A percentile compares a stretch with the other conserved stretches of the same genome.
phyloP scores from a whole-genome alignment of 2,113 vertebrate species.

The Microtus pennsylvanicus region DNA sequence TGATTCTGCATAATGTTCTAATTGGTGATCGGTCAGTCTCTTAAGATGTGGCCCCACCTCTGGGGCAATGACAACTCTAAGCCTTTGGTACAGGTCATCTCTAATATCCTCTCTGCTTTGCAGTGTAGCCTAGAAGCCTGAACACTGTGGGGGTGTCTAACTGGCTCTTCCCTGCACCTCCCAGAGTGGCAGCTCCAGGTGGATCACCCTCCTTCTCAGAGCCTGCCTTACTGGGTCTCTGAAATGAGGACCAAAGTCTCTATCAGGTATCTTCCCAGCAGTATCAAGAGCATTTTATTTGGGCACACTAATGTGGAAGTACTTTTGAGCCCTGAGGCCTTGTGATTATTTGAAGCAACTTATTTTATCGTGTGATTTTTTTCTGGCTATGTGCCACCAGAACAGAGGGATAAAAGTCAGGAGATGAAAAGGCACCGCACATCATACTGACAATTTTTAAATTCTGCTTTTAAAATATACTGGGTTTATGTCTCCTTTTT shows the following conservation, averaged over 20 bases:
- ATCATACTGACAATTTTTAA: constrained; percentile 51
- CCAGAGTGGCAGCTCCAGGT: too few relatives aligned
- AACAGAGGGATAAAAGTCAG: constrained; percentile 28
- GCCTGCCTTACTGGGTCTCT: neutral
- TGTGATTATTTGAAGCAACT: constrained; percentile 14
- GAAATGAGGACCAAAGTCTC: neutral
- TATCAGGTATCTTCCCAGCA: neutral
- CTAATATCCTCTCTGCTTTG: neutral
- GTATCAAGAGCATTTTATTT: neutral
- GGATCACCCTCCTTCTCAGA: neutral
- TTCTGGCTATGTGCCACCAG: constrained; percentile 34
- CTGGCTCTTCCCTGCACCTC: neutral
- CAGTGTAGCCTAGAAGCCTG: neutral
- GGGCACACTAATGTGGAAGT: neutral
- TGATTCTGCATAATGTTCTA: neutral
- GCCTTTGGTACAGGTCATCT: neutral
- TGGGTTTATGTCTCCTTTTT: constrained; percentile 66
- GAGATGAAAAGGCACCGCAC: constrained; percentile 40
- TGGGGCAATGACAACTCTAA: neutral
- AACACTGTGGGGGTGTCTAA: neutral
- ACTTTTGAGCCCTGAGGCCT: neutral
- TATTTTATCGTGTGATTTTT: constrained; percentile 49
- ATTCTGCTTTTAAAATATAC: constrained; percentile 58
- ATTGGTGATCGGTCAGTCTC: neutral
- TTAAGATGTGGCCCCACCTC: neutral